phyloP scores from a whole-genome alignment of 2,113 vertebrate species.

The Ciconia maguari region DNA sequence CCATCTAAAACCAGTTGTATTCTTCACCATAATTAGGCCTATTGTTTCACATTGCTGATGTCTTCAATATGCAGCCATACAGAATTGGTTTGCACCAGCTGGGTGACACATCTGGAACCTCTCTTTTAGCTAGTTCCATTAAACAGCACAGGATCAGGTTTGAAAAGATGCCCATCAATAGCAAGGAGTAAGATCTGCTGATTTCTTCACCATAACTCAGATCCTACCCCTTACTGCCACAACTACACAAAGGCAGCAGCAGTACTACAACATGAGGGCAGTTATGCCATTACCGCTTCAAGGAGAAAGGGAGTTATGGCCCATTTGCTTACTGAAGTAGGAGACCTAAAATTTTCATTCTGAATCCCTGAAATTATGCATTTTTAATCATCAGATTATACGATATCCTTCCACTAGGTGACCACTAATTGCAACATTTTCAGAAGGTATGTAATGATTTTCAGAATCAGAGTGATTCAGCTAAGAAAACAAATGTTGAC shows the following conservation, averaged over 20 bases:
- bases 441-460: background rate
- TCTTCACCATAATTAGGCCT: background rate
- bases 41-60: conserved; percentile 2
- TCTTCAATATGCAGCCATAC: background rate
- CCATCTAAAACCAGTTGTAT: background rate
- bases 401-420: background rate
- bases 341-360: background rate
- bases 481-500: background rate
- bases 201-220: background rate
- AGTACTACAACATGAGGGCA: background rate
- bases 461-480: background rate
- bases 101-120: background rate
- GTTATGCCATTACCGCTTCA: background rate
- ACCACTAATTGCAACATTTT: background rate
- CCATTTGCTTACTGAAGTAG: background rate
- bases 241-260: background rate
- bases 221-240: background rate
- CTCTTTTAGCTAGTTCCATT: background rate
- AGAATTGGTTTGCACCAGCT: background rate
- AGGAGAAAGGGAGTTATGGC: background rate
- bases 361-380: background rate
- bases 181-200: background rate
- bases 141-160: background rate
- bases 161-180: background rate
- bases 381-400: background rate